Evolutionary conservation across 1,140 invertebrate genomes (phyloP), one percentile per base, ranked within the genome.

Genomic region (Helicorthomorpha holstii): DNA sequence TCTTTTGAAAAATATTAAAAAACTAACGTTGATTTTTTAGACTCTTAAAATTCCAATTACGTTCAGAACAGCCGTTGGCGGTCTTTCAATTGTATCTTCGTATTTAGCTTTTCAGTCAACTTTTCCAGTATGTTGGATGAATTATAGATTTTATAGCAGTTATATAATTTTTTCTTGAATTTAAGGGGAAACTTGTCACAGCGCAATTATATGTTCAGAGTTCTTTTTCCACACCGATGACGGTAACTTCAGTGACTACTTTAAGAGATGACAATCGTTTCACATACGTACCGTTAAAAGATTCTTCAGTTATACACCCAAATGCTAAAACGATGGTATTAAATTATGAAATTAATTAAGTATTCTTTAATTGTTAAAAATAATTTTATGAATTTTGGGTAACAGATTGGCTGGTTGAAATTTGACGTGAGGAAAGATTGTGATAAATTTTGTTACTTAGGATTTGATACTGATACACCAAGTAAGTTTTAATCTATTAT

Each of bases 101-200:
- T 4, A 22, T n/a, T 16, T 50, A 27, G 23, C 21, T 7, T 51
- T 51, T 19, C 3, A 24, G 38, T 14, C 21, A 7, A 23, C 10
- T 14, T 48, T n/a, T 10, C 23, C 46, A 7, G 46, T 48, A 48
- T 7, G 19, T 48, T n/a, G 23, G 3, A 24, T 3, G 14, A n/a
- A 25, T 24, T 48, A 26, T 3, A 48, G 25, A 7, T 10, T 48
- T 48, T 7, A 4, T 16, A 14, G 12, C 12, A 27, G 10, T 16
- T 48, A 23, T 27, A n/a, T 53, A 24, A 44, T 27, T 27, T 55
- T 43, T 44, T 50, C 53, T 58, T 49, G 58, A 46, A 48, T 73
- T 75, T 38, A 62, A 87, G 83, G 84, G 83, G 19, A 84, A 81
- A 64, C 73, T 83, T 44, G 85, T 83, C 60, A 72, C 75, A 42